phyloP scores from a whole-genome alignment of 2,888 invertebrate species.

The Hirtodrosophila cameraria region DNA sequence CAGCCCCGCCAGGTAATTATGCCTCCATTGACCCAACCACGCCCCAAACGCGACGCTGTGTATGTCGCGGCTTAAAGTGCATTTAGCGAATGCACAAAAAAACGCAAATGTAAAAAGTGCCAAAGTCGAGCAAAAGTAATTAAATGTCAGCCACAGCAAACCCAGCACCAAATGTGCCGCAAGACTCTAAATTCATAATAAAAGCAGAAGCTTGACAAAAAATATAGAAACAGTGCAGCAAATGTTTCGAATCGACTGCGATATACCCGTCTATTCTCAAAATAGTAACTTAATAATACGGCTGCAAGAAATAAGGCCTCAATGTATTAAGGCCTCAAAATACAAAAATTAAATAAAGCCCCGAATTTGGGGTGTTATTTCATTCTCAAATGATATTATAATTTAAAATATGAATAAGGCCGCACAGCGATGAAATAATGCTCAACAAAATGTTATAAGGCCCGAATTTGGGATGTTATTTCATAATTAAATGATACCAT shows the following conservation, averaged over 20 bases:
- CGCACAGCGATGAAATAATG: too few species aligned
- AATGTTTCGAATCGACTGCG: not conserved
- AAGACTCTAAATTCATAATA: slow-evolving; percentile 50
- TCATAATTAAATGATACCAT: too few species aligned
- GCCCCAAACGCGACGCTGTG: slow-evolving; percentile 24
- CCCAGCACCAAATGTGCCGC: slow-evolving; percentile 53
- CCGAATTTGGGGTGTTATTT: too few species aligned
- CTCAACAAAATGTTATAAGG: too few species aligned
- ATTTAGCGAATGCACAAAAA: slow-evolving; percentile 57
- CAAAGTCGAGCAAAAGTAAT: slow-evolving; percentile 70
- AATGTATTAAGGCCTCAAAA: too few species aligned
- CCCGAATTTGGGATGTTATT: too few species aligned
- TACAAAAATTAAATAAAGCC: too few species aligned
- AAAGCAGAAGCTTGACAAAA: not conserved
- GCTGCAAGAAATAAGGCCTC: too few species aligned
- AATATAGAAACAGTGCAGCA: not conserved
- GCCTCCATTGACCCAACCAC: slow-evolving; percentile 68
- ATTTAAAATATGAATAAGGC: too few species aligned
- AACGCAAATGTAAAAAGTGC: slow-evolving; percentile 29
- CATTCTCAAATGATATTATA: too few species aligned
- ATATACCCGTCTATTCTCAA: not conserved
- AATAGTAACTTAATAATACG: too few species aligned
- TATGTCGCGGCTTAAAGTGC: slow-evolving; percentile 61
- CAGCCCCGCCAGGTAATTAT: slow-evolving; percentile 66
- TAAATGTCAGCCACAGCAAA: slow-evolving; percentile 58